Base-by-base conservation (phyloP, 2,797 vertebrate species). In the Sebastes aleutianus region DNA sequence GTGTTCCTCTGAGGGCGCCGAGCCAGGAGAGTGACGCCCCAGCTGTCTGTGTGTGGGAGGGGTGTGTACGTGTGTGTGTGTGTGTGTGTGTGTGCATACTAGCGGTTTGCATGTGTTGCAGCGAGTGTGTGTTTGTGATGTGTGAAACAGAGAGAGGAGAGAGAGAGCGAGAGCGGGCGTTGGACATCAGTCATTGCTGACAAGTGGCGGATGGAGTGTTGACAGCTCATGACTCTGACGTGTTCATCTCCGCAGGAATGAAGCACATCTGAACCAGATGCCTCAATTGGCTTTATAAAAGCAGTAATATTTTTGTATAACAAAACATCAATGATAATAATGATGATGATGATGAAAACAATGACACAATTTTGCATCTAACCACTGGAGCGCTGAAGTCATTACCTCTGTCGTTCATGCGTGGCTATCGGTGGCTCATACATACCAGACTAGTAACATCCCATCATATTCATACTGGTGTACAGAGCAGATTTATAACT, bases 151-250 rank as follows among this genome's bases (percentile, higher is more conserved):
- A 69, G 72, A 58, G 63, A 77, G 65, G 47, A 74, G 79, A 63
- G 50, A 54, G 47, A 43, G 63, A 61, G 82, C 8, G 20, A 10
- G 66, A 24, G 82, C n/a, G 43, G 77, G 64, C 47, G 53, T 16
- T 57, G 80, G 79, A 85, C 87, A 89, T 93, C 89, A 88, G 82
- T 91, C 87, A 90, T 29, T 5, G 43, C 79, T 91, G 91, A 93
- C 88, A 89, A 75, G 88, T 84, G 80, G 85, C 76, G 74, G 88
- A 84, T 74, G 88, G 82, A 59, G 80, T 57, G 80, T 70, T 89
- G 91, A 94, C 91, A 87, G 82, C 84, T 88, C 81, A 53, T 43
- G 80, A 81, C 85, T 83, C 59, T 91, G 91, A 93, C 83, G 62
- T 85, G 89, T 91, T 91, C 76, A 88, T 91, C 82, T 66, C 75